Percentiles rank a stretch among this genome's conserved stretches.
Evolutionary conservation across 2,888 invertebrate genomes (phyloP).

Genomic region (Beris chalybata): DNA sequence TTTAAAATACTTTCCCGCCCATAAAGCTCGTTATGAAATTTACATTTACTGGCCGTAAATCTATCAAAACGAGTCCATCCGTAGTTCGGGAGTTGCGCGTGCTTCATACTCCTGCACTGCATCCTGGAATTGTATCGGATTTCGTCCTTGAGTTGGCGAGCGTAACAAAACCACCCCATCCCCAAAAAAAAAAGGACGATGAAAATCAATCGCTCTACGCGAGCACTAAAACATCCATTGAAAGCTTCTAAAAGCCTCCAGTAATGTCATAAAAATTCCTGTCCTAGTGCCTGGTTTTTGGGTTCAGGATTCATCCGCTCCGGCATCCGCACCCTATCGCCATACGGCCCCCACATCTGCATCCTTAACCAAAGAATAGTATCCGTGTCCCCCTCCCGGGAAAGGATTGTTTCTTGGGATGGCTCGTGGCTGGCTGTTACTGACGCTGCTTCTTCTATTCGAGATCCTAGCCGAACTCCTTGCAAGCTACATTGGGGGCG

Average conservation of each 20-base stretch:
- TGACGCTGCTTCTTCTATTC: conserved; percentile 1
- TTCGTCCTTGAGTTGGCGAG: background rate
- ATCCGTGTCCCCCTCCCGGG: too few relatives aligned
- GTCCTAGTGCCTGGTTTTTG: too few relatives aligned
- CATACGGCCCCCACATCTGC: too few relatives aligned
- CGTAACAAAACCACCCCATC: background rate
- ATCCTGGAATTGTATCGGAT: too few relatives aligned
- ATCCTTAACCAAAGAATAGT: too few relatives aligned
- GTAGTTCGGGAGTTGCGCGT: background rate
- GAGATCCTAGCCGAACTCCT: too few relatives aligned
- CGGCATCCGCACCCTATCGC: too few relatives aligned
- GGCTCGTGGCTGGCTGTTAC: background rate
- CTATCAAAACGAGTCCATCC: conserved; percentile 12
- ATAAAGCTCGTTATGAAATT: conserved; percentile 24
- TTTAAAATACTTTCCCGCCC: conserved; percentile 1
- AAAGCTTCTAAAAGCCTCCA: conserved; percentile 9
- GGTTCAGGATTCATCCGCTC: too few relatives aligned
- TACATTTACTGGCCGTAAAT: conserved; percentile 26
- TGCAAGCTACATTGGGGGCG: background rate
- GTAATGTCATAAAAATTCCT: conserved; percentile 11
- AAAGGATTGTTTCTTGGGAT: background rate
- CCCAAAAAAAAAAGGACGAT: conserved; percentile 2
- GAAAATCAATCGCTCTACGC: conserved; percentile 20
- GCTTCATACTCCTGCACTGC: too few relatives aligned
- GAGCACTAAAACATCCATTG: background rate